Base-by-base conservation (phyloP, 2,888 invertebrate species). In the Cephus pygmeus region DNA sequence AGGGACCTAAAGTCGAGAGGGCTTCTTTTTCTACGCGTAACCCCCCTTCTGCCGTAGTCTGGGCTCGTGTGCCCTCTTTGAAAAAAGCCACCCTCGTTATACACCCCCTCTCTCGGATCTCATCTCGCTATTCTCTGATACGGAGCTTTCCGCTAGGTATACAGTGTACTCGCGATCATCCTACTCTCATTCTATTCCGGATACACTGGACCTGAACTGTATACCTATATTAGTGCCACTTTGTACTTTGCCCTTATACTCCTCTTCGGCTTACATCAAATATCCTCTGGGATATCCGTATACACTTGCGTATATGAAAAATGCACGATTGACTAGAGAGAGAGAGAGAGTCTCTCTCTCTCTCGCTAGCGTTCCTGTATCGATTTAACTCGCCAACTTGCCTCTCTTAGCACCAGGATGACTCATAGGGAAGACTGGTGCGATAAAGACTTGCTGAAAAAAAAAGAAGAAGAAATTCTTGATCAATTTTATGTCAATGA, bases 81-180 rank as follows among this genome's bases (percentile, higher is more conserved):
- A 56, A 23, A 56, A 40, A 40, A 15, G 56, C 56, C 80, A 33
- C 79, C 83, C 83, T 84, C 77, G 80, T 79, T 81, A 81, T 75
- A 71, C 76, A 73, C 79, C 77, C 78, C 75, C 76, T 77, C 56
- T 33, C 69, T 73, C 73, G 30, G 2, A 30, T 34, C 56, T 71
- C 31, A 71, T 68, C 33, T 76, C 77, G 69, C 31, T 34, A 69
- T 23, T 56, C 56, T 23, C 56, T 56, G 23, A 23, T 56, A 56
- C 2, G 9, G 23, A 23, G 2, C 9, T 9, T 56, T 56, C 23
- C 9, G 56, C 23, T 56, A 6, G 56, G 23, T 56, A 56, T 1
- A 56, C 56, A 56, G 23, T 56, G 9, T 23, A 23, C 56, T 56
- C 56, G 23, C 23, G 23, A 23, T 23, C 56, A 23, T 23, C 23